Percentiles rank a stretch among this genome's conserved stretches.
These are phyloP conservation scores for Apis cerana DNA, from an alignment of 1,140 invertebrate species.

Conservation along the genomic window DNA sequence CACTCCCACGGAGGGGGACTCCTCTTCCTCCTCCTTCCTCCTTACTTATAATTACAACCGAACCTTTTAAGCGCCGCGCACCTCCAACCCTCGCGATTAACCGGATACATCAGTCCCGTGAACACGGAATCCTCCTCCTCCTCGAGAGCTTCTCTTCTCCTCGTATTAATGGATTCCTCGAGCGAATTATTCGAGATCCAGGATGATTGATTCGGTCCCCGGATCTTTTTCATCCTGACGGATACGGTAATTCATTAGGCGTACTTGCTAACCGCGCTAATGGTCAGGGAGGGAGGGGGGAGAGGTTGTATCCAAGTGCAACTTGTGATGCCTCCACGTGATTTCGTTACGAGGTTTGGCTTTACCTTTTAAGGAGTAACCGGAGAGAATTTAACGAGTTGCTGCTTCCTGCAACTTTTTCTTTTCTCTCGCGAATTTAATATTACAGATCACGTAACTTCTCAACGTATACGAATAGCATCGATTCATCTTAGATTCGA, in stretches of 20 bases:
- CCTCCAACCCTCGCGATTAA: constrained; percentile 15
- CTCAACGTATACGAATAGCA: no score
- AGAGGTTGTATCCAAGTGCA: neutral
- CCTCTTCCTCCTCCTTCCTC: no score
- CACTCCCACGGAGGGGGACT: constrained; percentile 44
- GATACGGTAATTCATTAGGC: constrained; percentile 11
- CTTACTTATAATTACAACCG: constrained; percentile 49
- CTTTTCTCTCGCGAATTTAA: no score
- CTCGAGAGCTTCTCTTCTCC: no score
- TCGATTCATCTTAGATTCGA: no score
- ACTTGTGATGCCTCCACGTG: neutral
- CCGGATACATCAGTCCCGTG: constrained; percentile 22
- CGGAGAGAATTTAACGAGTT: no score
- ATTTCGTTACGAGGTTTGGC: neutral
- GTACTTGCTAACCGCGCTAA: constrained; percentile 13
- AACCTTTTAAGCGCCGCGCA: constrained; percentile 22
- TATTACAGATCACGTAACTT: no score
- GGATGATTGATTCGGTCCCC: constrained; percentile 37
- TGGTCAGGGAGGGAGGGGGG: neutral
- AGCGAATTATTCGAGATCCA: constrained; percentile 28
- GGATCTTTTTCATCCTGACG: constrained; percentile 19
- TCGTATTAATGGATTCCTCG: constrained; percentile 42
- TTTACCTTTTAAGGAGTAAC: neutral
- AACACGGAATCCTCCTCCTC: neutral
- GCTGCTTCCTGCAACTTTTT: no score